Evolutionary conservation across 2,888 invertebrate genomes (phyloP).

Genomic region (Clunio marinus): DNA sequence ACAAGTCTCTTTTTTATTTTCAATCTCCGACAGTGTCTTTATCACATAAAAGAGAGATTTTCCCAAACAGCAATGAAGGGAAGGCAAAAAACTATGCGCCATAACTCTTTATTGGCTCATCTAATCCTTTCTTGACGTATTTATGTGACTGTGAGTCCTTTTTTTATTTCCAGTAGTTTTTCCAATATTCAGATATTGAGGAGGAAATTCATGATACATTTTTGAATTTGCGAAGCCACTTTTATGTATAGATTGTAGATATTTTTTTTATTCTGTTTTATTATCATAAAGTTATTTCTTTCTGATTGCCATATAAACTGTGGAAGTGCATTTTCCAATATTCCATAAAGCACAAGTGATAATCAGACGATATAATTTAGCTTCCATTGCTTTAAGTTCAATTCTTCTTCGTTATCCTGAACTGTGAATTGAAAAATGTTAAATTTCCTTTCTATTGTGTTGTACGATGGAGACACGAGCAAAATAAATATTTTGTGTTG

Average conservation of each 20-base stretch:
- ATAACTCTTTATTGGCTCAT: constrained; percentile 19
- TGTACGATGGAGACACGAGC: too few relatives aligned
- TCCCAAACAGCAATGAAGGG: too few relatives aligned
- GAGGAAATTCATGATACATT: neutral
- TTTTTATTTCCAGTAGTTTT: constrained; percentile 2
- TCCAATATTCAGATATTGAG: neutral
- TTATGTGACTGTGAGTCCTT: constrained; percentile 19
- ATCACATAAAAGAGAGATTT: neutral
- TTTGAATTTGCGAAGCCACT: constrained; percentile 20
- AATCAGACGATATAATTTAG: constrained; percentile 14
- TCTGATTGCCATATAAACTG: constrained; percentile 16
- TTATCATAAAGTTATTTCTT: constrained; percentile 3
- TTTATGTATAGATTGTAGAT: too few relatives aligned
- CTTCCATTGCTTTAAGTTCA: neutral
- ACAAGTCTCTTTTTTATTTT: neutral
- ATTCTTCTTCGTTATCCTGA: neutral
- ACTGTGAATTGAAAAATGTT: neutral
- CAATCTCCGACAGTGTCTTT: neutral
- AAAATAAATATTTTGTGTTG: neutral
- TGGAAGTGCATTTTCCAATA: neutral
- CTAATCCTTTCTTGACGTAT: constrained; percentile 26
- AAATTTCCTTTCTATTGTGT: too few relatives aligned
- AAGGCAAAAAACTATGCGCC: neutral
- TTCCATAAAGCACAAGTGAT: constrained; percentile 2
- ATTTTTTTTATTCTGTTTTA: neutral